Evolutionary conservation across 1,140 invertebrate species (phyloP).

Genomic region (Chelonus insularis): DNA sequence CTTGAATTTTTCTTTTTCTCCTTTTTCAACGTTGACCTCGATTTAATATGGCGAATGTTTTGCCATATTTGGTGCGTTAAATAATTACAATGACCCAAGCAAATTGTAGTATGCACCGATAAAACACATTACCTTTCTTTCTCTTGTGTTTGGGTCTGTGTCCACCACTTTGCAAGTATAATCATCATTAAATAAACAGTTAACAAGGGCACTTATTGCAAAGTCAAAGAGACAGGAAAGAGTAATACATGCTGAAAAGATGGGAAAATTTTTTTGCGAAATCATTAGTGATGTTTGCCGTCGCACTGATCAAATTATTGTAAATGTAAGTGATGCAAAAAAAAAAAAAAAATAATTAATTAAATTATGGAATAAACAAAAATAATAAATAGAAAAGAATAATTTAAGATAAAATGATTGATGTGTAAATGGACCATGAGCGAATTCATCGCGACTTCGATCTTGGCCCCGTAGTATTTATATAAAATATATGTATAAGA

Average conservation of each 20-base stretch:
- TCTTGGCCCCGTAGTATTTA: conserved; percentile 40
- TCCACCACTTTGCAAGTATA: conserved; percentile 28
- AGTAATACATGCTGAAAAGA: conserved; percentile 5
- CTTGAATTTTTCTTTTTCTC: not conserved
- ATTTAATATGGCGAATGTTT: not conserved
- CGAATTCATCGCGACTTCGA: conserved; percentile 50
- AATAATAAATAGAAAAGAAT: conserved; percentile 7
- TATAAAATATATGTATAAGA: conserved; percentile 15
- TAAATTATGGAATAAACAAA: not conserved
- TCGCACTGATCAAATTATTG: not conserved
- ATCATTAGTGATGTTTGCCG: not conserved
- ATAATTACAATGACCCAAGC: conserved; percentile 1
- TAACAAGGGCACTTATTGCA: conserved; percentile 18
- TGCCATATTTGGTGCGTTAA: conserved; percentile 11
- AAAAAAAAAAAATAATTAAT: not conserved
- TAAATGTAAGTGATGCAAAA: not conserved
- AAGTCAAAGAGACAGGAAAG: conserved; percentile 10
- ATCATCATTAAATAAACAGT: conserved; percentile 30
- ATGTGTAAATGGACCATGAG: conserved; percentile 42
- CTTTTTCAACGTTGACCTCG: not conserved
- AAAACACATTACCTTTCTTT: conserved; percentile 1
- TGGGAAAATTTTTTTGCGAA: not conserved
- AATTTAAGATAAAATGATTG: conserved; percentile 1
- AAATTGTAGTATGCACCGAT: conserved; percentile 1
- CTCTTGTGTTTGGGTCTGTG: conserved; percentile 14